Evolutionary conservation across 2,797 vertebrate genomes (phyloP), one percentile per base, ranked within the genome.

Genomic region (Sylvilagus floridanus): DNA sequence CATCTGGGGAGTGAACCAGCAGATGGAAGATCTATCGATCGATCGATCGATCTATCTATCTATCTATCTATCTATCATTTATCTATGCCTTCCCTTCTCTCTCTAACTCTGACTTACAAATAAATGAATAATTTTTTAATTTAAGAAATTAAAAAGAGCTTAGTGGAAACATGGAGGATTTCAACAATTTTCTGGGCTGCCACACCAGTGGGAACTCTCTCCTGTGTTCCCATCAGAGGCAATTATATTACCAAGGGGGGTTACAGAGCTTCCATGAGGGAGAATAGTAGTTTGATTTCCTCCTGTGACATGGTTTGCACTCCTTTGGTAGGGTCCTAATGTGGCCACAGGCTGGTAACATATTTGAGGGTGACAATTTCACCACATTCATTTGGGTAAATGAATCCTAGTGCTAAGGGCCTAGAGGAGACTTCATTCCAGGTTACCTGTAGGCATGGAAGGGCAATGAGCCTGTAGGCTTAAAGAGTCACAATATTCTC

Each of bases 371-470:
- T 92, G 50, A 78, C 30, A 91, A 6, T 79, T 65, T 78, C 32
- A 90, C 11, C 63, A 76, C 32, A 88, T n/a, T 90, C 14, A 30
- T 35, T 77, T 91, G 79, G 42, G 19, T 62, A 84, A 91, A 91
- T 24, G 54, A 22, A 92, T 66, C 50, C 47, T 77, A 68, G 14
- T 89, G 26, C 89, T 87, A 68, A 77, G 16, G 42, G 12, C 72
- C 42, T 30, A 82, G 57, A 14, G 30, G 30, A 95, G 50, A 87
- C 47, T 50, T 54, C 60, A 84, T 87, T 54, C 19, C 62, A 65
- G 57, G 69, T 95, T 84, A 93, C 89, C 89, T 84, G 69, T 65
- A 89, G 86, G 76, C 81, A 75, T n/a, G 83, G 79, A 76, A 77
- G 79, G 86, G 37, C 30, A 89, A 93, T 91, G 86, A 91, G n/a